Conservation (phyloP, 2,113 vertebrate genomes). For the Ramphastos sulfuratus region DNA sequence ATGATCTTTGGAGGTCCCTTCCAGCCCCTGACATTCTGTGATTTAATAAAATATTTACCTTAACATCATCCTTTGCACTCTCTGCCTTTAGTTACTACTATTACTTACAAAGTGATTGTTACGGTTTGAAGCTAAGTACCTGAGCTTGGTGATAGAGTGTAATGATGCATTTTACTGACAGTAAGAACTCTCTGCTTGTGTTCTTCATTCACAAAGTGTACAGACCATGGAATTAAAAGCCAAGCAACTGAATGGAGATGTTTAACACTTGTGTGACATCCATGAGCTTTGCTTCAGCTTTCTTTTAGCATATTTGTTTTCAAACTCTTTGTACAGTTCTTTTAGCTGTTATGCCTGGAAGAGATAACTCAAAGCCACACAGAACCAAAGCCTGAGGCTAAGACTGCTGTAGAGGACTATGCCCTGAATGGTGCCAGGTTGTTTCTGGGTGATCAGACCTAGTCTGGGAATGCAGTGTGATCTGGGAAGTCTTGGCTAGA, state of each 20-base stretch:
- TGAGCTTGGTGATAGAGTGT: too few relatives aligned
- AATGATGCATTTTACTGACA: not conserved
- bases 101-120: not conserved
- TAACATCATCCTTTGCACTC: not conserved
- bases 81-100: not conserved
- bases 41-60: not conserved
- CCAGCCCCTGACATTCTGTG: too few relatives aligned
- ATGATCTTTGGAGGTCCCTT: too few relatives aligned
- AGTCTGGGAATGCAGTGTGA: not conserved
- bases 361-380: not conserved
- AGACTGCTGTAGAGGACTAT: not conserved
- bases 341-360: not conserved
- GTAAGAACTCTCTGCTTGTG: not conserved
- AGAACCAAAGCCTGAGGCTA: not conserved
- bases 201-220: not conserved
- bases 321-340: not conserved
- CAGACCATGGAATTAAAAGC: not conserved
- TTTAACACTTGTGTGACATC: not conserved
- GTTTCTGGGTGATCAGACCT: not conserved
- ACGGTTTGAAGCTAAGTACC: too few relatives aligned
- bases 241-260: not conserved
- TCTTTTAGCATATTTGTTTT: not conserved
- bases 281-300: not conserved
- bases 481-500: not conserved
- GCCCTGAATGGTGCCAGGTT: rapidly evolving